A percentile compares a stretch with the other conserved stretches of the same genome.
These are phyloP conservation scores for Anadara kagoshimensis DNA, from an alignment of 1,140 invertebrate genomes.

Conservation along the genomic window DNA sequence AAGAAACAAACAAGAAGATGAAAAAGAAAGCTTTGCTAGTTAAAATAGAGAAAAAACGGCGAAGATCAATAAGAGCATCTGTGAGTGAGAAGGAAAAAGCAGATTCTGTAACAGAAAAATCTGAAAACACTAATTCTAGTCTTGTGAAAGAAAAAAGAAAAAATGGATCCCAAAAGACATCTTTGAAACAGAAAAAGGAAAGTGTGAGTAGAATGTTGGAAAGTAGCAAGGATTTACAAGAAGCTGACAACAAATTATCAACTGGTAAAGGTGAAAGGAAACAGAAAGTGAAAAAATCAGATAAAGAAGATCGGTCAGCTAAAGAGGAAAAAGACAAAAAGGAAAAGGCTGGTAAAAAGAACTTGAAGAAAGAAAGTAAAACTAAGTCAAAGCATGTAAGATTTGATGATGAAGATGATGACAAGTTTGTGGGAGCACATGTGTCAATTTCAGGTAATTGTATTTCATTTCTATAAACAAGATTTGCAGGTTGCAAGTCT, in stretches of 20 bases:
- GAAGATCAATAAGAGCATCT: no score
- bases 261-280: background rate
- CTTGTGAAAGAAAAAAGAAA: no score
- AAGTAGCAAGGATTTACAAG: no score
- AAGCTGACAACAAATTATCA: background rate
- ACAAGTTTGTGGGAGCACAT: constrained; percentile 65
- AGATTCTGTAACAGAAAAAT: constrained; percentile 1
- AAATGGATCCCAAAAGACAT: no score
- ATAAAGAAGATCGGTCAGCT: background rate
- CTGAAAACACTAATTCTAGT: background rate
- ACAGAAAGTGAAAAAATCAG: background rate
- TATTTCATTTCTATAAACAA: background rate
- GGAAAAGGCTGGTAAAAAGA: background rate
- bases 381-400: background rate
- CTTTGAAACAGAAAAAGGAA: no score
- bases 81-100: background rate
- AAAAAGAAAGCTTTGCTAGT: no score
- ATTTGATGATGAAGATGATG: background rate
- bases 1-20: no score
- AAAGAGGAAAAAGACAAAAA: background rate
- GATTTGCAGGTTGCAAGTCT: no score
- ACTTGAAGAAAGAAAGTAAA: background rate
- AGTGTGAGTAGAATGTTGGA: no score
- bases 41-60: no score
- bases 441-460: constrained; percentile 60